phyloP scores from a whole-genome alignment of 2,113 vertebrate species.

The Apodemus sylvaticus region DNA sequence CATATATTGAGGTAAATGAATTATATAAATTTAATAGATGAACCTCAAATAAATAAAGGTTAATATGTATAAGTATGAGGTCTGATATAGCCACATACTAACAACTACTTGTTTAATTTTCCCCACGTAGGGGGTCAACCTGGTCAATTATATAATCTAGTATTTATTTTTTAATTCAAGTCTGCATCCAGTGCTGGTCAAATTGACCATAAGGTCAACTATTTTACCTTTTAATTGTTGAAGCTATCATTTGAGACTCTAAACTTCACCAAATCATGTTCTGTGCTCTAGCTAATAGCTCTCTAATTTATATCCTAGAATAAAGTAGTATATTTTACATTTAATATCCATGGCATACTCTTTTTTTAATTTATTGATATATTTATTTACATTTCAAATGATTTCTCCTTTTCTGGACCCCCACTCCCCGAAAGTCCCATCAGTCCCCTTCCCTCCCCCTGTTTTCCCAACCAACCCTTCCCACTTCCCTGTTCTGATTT shows the following conservation, averaged over 20 bases:
- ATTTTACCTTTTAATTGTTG: conserved; percentile 40
- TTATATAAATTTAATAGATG: conserved; percentile 15
- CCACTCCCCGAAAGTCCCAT: too few species aligned
- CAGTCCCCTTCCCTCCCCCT: too few species aligned
- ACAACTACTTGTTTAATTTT: conserved; percentile 55
- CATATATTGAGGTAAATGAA: conserved; percentile 8
- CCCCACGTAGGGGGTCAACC: background rate
- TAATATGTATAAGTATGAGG: background rate
- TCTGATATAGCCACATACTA: background rate
- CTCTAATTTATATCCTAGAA: conserved; percentile 55
- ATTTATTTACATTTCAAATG: too few species aligned
- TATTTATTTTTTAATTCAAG: conserved; percentile 39
- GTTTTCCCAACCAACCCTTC: too few species aligned
- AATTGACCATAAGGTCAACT: conserved; percentile 47
- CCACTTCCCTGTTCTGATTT: too few species aligned
- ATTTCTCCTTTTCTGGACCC: too few species aligned
- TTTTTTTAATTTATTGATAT: too few species aligned
- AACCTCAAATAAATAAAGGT: conserved; percentile 44
- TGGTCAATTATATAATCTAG: conserved; percentile 6
- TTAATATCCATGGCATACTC: background rate
- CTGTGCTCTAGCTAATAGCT: conserved; percentile 5
- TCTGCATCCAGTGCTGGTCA: conserved; percentile 33
- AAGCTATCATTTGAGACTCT: conserved; percentile 1
- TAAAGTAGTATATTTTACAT: conserved; percentile 47
- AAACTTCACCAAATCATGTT: background rate